These are phyloP conservation scores for Euphydryas editha DNA, from an alignment of 2,888 invertebrate species.

Conservation along the genomic window DNA sequence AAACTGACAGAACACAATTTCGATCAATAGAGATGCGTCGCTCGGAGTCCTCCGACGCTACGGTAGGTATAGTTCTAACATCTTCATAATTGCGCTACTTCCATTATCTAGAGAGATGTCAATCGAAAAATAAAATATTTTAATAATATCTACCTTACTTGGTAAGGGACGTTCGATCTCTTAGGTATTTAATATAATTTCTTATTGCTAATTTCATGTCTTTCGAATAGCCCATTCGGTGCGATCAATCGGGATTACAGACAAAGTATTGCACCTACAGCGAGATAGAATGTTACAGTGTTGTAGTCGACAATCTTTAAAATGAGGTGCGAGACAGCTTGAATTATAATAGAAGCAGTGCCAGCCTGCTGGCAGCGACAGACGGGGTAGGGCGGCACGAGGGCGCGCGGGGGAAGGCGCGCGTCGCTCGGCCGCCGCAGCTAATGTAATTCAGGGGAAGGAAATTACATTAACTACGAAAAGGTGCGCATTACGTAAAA, in stretches of 20 bases:
- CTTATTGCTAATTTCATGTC: slow-evolving; percentile 80
- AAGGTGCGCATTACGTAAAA: slow-evolving; percentile 83
- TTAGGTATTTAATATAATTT: slow-evolving; percentile 77
- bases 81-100: slow-evolving; percentile 50
- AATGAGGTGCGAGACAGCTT: slow-evolving; percentile 64
- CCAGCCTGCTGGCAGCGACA: slow-evolving; percentile 72
- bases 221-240: slow-evolving; percentile 73
- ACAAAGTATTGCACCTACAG: slow-evolving; percentile 55
- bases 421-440: slow-evolving; percentile 52
- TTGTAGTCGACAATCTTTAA: slow-evolving; percentile 39
- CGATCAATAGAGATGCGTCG: slow-evolving; percentile 38
- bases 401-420: slow-evolving; percentile 48
- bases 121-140: slow-evolving; percentile 76
- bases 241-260: slow-evolving; percentile 56
- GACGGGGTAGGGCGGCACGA: slow-evolving; percentile 40
- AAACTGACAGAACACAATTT: slow-evolving; percentile 63
- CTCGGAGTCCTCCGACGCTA: slow-evolving; percentile 27
- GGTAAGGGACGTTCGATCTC: slow-evolving; percentile 84
- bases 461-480: slow-evolving; percentile 76
- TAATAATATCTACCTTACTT: slow-evolving; percentile 82
- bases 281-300: slow-evolving; percentile 53
- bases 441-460: slow-evolving; percentile 78
- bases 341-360: slow-evolving; percentile 70
- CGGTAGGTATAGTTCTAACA: slow-evolving; percentile 28
- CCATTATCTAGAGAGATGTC: slow-evolving; percentile 71